phyloP scores from a whole-genome alignment of 2,888 invertebrate genomes.

The Odontomyia ornata region DNA sequence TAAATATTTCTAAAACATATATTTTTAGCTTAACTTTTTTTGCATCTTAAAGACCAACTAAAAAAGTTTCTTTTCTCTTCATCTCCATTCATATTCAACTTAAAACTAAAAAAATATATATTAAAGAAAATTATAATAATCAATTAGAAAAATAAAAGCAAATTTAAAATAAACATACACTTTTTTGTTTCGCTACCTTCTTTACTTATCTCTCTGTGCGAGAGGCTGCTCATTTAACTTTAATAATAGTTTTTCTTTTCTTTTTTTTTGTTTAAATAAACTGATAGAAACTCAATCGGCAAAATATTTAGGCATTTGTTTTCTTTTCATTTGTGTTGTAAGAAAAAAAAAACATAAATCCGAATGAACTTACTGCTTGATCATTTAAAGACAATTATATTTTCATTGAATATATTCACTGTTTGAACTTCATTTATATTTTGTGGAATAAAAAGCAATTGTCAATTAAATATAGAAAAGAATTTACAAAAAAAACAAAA shows the following conservation, averaged over 20 bases:
- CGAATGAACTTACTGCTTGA: background rate
- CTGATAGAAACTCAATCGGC: background rate
- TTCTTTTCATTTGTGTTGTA: background rate
- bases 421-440: background rate
- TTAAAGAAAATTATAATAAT: constrained; percentile 36
- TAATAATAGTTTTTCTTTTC: too few relatives aligned
- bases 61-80: constrained; percentile 41
- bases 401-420: background rate
- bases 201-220: background rate
- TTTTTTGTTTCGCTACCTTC: constrained; percentile 22
- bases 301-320: background rate
- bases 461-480: too few relatives aligned
- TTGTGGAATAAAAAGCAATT: too few relatives aligned
- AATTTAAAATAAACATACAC: background rate
- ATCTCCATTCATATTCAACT: constrained; percentile 42
- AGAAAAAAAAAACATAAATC: background rate
- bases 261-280: too few relatives aligned
- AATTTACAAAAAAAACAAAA: too few relatives aligned
- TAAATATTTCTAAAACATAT: constrained; percentile 49
- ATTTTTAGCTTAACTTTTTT: constrained; percentile 46
- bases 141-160: constrained; percentile 16
- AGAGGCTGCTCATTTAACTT: background rate
- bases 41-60: constrained; percentile 46
- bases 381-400: background rate
- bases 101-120: constrained; percentile 44